These are phyloP conservation scores for Melikaiella ostensackeni DNA, from an alignment of 2,888 invertebrate genomes.

Conservation along the genomic window DNA sequence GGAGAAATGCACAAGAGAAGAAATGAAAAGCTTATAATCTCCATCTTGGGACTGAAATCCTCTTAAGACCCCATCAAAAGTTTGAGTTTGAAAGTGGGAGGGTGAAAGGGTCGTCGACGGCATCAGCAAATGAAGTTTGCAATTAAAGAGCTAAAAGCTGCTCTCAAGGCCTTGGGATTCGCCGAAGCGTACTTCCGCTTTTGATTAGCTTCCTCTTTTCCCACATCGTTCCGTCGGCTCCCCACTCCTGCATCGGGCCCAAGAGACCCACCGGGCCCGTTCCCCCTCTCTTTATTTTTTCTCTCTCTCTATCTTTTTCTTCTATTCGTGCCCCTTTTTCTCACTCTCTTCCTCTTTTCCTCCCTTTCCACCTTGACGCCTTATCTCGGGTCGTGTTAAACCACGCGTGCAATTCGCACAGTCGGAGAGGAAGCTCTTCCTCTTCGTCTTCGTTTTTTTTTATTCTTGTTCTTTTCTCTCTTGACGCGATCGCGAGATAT, in stretches of 20 bases:
- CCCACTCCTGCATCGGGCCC: conserved; percentile 57
- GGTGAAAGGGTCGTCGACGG: conserved; percentile 48
- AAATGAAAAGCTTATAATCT: background rate
- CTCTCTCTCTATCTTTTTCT: conserved; percentile 43
- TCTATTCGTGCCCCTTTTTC: conserved; percentile 46
- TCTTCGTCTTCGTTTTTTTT: conserved; percentile 41
- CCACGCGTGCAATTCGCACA: conserved; percentile 68
- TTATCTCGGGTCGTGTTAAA: conserved; percentile 60
- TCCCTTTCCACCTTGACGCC: conserved; percentile 52
- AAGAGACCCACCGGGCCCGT: conserved; percentile 8
- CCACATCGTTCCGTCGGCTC: conserved; percentile 66
- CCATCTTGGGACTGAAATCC: background rate
- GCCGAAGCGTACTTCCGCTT: conserved; percentile 75
- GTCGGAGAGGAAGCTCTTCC: conserved; percentile 47
- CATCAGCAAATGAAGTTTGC: conserved; percentile 68
- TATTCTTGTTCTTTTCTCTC: conserved; percentile 36
- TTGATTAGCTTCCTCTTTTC: conserved; percentile 77
- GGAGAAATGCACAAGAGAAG: background rate
- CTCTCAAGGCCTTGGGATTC: conserved; percentile 71
- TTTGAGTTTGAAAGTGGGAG: conserved; percentile 1
- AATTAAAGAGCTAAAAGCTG: conserved; percentile 73
- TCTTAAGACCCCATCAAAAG: background rate
- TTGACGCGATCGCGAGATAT: conserved; percentile 9
- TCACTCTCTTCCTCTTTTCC: conserved; percentile 50
- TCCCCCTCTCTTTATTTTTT: conserved; percentile 40